A percentile compares a stretch with the other conserved stretches of the same genome.
phyloP scores from a whole-genome alignment of 2,888 invertebrate genomes.

The Shargacucullia verbasci region DNA sequence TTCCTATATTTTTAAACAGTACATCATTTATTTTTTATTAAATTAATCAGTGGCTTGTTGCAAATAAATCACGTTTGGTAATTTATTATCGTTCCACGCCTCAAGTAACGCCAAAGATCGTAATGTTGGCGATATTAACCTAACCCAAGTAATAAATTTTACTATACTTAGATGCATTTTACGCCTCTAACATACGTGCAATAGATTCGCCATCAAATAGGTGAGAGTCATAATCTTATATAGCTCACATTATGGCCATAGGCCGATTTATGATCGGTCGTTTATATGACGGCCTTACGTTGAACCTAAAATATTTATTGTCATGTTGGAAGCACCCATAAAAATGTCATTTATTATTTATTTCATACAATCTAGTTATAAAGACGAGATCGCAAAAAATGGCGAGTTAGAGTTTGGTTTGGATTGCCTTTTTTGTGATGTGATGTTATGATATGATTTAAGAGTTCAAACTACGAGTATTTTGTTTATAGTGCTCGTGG shows the following conservation, averaged over 20 bases:
- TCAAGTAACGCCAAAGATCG: slow-evolving; percentile 27
- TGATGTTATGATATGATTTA: slow-evolving; percentile 47
- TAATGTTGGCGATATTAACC: slow-evolving; percentile 36
- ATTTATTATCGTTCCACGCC: slow-evolving; percentile 8
- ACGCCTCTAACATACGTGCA: slow-evolving; percentile 35
- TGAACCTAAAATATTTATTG: slow-evolving; percentile 55
- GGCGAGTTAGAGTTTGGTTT: slow-evolving; percentile 26
- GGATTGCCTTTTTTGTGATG: slow-evolving; percentile 44
- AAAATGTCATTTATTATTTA: slow-evolving; percentile 54
- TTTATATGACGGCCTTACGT: slow-evolving; percentile 35
- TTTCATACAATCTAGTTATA: slow-evolving; percentile 42
- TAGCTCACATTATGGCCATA: slow-evolving; percentile 28
- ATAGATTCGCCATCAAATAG: slow-evolving; percentile 43
- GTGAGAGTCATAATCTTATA: slow-evolving; percentile 38
- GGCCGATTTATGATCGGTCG: slow-evolving; percentile 44
- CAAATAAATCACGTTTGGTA: neutral
- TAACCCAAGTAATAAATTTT: slow-evolving; percentile 45
- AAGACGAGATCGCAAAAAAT: slow-evolving; percentile 37
- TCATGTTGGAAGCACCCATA: slow-evolving; percentile 48
- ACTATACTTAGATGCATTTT: slow-evolving; percentile 39
- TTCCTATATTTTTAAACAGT: too few relatives aligned
- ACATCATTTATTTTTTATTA: too few relatives aligned
- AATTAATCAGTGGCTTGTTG: too few relatives aligned
- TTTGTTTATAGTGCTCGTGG: slow-evolving; percentile 42
- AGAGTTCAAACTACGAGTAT: slow-evolving; percentile 7